phyloP scores from a whole-genome alignment of 2,113 vertebrate species.

The Aplodontia rufa region DNA sequence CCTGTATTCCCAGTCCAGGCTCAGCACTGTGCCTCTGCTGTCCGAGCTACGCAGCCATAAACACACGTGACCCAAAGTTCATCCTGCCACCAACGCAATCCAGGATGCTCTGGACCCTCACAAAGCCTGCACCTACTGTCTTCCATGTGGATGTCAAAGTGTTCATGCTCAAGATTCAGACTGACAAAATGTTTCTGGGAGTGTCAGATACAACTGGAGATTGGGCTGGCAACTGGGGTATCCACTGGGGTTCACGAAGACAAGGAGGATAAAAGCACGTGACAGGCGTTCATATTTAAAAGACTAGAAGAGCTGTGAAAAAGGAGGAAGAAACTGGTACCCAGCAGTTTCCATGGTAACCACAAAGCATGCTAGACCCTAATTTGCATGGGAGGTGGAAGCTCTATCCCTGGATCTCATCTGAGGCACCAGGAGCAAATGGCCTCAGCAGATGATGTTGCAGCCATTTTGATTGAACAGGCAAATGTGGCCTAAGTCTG shows the following conservation, averaged over 20 bases:
- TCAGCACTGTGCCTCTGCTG: neutral
- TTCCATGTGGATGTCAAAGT: neutral
- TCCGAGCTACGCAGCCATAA: neutral
- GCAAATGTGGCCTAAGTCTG: neutral
- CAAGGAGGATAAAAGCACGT: neutral
- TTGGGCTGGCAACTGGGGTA: neutral
- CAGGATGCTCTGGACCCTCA: neutral
- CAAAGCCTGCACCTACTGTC: neutral
- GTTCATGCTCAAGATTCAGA: neutral
- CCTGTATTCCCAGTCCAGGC: neutral
- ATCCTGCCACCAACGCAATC: constrained; percentile 14
- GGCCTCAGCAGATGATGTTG: constrained; percentile 55
- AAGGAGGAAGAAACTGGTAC: constrained; percentile 51
- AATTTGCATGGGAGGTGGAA: constrained; percentile 72
- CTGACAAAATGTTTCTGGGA: neutral
- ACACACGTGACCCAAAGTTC: neutral
- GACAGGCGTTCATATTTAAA: neutral
- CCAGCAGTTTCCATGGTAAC: constrained; percentile 81
- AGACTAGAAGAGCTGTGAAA: constrained; percentile 14
- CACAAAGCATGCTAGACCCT: constrained; percentile 64
- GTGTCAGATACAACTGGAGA: neutral
- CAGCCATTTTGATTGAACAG: neutral
- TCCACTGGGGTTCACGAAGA: neutral
- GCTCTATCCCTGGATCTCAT: constrained; percentile 64
- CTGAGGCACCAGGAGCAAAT: constrained; percentile 61